Percentiles rank a stretch among this genome's conserved stretches.
phyloP scores from a whole-genome alignment of 2,888 invertebrate genomes.

The Ormyrus rosae region DNA sequence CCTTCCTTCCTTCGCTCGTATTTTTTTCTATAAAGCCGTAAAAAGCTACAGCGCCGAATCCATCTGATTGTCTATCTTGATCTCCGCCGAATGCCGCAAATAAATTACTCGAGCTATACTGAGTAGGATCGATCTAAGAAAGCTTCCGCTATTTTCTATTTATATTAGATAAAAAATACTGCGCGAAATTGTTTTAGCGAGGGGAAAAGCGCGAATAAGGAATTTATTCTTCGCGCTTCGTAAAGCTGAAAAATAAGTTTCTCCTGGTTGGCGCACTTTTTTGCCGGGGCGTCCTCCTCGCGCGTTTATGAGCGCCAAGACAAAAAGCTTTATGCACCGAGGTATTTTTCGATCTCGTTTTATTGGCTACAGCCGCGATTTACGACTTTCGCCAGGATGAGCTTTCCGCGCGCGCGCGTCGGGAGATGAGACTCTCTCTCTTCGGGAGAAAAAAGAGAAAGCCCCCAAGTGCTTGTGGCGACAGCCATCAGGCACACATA shows the following conservation, averaged over 20 bases:
- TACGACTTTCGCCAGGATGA: slow-evolving; percentile 46
- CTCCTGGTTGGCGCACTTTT: no score
- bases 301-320: slow-evolving; percentile 44
- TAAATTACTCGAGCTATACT: no score
- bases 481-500: no score
- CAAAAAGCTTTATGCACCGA: slow-evolving; percentile 49
- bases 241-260: neutral
- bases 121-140: no score
- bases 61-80: no score
- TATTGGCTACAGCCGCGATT: slow-evolving; percentile 49
- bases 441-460: neutral
- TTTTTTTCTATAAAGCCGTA: no score
- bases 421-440: slow-evolving; percentile 18
- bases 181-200: neutral
- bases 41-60: no score
- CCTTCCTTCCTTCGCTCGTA: no score
- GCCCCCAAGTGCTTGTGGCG: no score
- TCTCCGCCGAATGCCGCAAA: no score
- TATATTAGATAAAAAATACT: no score
- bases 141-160: no score
- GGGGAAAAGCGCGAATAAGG: neutral
- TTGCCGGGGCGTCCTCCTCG: neutral
- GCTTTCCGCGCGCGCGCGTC: slow-evolving; percentile 25
- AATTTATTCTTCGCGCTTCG: slow-evolving; percentile 15
- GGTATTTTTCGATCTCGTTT: slow-evolving; percentile 55